Conservation (phyloP, 2,888 invertebrate species). For the Allolobophora icterica region DNA sequence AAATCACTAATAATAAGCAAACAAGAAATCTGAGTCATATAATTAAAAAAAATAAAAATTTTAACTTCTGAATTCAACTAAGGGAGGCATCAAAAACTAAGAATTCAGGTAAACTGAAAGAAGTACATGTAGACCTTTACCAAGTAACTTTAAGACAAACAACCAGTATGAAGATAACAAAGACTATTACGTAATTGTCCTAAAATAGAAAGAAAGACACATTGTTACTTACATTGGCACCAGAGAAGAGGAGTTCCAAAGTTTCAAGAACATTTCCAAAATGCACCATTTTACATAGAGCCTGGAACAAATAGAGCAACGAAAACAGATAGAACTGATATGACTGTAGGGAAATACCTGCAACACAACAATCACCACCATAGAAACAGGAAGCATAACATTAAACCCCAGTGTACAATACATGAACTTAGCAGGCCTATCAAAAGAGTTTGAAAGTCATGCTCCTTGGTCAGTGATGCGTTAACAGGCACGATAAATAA, state of each 20-base stretch:
- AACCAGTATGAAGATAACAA: background rate
- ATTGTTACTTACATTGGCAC: slow-evolving; percentile 58
- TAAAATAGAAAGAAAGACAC: background rate
- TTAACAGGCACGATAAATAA: background rate
- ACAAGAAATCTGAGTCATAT: background rate
- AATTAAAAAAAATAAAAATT: background rate
- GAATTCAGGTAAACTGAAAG: background rate
- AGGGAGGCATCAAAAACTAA: background rate
- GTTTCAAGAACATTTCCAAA: slow-evolving; percentile 57
- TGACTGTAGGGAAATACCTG: background rate
- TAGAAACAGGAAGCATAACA: background rate
- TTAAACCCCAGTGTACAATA: background rate
- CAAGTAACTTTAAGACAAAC: background rate
- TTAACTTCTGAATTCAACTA: background rate
- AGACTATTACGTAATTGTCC: too few species aligned
- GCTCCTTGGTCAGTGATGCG: background rate
- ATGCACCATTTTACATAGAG: slow-evolving; percentile 53
- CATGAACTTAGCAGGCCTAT: background rate
- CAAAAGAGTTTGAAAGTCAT: background rate
- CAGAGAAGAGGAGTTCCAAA: slow-evolving; percentile 57
- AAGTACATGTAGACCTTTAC: background rate
- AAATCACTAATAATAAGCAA: too few species aligned
- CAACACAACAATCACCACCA: too few species aligned
- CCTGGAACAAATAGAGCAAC: slow-evolving; percentile 50
- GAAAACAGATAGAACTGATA: background rate